These are phyloP conservation scores for Centruroides vittatus DNA, from an alignment of 1,140 invertebrate species.

Conservation along the genomic window DNA sequence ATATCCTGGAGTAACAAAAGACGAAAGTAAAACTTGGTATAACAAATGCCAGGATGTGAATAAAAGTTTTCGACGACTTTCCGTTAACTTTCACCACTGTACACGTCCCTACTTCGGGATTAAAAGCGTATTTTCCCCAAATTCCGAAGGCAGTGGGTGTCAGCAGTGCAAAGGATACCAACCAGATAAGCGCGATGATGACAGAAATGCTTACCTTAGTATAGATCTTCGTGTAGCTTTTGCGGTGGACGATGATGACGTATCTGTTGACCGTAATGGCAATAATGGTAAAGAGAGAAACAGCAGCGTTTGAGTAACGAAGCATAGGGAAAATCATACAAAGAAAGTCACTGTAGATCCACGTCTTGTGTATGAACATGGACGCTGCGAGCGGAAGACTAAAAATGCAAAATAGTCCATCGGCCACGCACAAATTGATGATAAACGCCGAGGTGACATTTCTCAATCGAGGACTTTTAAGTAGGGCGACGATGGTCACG, in stretches of 20 bases:
- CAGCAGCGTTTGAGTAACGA: slow-evolving; percentile 70
- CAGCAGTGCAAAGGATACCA: slow-evolving; percentile 53
- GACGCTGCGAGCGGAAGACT: slow-evolving; percentile 58
- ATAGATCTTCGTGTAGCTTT: slow-evolving; percentile 50
- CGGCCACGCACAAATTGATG: slow-evolving; percentile 60
- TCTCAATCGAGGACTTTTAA: not conserved
- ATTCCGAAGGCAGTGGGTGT: slow-evolving; percentile 60
- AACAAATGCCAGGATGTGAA: slow-evolving; percentile 63
- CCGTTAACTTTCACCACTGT: slow-evolving; percentile 53
- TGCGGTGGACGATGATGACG: slow-evolving; percentile 66
- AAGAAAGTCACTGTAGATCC: slow-evolving; percentile 52
- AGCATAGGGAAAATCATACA: slow-evolving; percentile 64
- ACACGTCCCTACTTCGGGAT: slow-evolving; percentile 55
- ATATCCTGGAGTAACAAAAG: slow-evolving; percentile 60
- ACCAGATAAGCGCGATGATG: slow-evolving; percentile 63
- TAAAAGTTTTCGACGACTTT: slow-evolving; percentile 59
- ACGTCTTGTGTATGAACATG: slow-evolving; percentile 50
- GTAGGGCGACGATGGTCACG: not conserved
- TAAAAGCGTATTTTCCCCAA: slow-evolving; percentile 63
- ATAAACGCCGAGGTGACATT: slow-evolving; percentile 71
- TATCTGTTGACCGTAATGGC: slow-evolving; percentile 76
- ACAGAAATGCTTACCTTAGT: slow-evolving; percentile 47
- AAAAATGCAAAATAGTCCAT: slow-evolving; percentile 64
- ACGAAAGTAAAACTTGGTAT: slow-evolving; percentile 62
- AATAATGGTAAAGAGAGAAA: slow-evolving; percentile 68